Conservation (phyloP, 2,113 vertebrate genomes). For the Xiphophorus couchianus region DNA sequence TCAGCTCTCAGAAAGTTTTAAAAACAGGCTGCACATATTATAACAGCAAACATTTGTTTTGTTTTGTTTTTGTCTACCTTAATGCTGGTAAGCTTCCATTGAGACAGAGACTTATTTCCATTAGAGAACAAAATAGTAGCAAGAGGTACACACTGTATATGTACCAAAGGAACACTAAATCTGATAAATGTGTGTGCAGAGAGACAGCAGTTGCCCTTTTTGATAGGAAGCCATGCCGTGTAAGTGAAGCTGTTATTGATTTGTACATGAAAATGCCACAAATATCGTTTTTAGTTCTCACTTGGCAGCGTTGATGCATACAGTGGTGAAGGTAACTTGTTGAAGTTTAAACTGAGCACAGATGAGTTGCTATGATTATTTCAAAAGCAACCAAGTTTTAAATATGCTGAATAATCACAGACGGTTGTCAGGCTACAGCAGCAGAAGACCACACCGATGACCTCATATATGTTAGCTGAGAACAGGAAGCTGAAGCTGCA, state of each 20-base stretch:
- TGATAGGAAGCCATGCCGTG: background rate
- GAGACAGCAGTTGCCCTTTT: background rate
- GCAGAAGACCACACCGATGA: background rate
- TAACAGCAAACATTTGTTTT: background rate
- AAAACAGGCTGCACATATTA: conserved; percentile 62
- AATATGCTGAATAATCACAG: background rate
- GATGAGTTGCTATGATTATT: background rate
- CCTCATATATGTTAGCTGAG: background rate
- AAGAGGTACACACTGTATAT: no score
- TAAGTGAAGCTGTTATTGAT: background rate
- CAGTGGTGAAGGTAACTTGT: background rate
- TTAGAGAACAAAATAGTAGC: background rate
- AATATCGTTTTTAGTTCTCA: no score
- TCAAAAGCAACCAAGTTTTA: background rate
- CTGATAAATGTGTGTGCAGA: background rate
- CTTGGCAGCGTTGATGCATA: no score
- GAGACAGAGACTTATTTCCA: background rate
- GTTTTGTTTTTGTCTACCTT: background rate
- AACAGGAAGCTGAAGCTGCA: background rate
- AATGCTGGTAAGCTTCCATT: background rate
- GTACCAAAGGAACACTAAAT: background rate
- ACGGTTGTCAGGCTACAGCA: background rate
- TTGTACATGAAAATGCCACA: background rate
- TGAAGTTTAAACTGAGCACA: background rate
- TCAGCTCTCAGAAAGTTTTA: conserved; percentile 54